Conservation (phyloP, 2,888 invertebrate species). For the Cryptocephalus moraei region DNA sequence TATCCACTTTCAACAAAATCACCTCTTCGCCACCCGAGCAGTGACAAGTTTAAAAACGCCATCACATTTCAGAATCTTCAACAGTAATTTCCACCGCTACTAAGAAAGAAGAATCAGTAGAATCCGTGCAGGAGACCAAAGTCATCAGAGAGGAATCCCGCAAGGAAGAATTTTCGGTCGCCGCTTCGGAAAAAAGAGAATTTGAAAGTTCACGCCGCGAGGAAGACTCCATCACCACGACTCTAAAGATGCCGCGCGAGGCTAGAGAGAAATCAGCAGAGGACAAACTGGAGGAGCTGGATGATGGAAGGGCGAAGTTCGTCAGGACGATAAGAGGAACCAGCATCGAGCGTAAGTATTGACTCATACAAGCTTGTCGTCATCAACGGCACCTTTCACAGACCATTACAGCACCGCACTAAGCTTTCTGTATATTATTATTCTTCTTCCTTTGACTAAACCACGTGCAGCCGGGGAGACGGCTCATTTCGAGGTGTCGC, state of each 20-base stretch:
- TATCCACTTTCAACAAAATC: too few species aligned
- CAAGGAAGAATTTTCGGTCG: background rate
- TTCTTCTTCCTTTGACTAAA: constrained; percentile 4
- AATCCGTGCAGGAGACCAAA: background rate
- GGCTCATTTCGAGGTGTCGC: constrained; percentile 69
- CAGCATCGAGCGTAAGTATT: constrained; percentile 69
- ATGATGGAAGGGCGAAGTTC: constrained; percentile 58
- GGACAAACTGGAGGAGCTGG: constrained; percentile 23
- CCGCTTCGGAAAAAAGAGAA: background rate
- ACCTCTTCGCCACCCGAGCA: background rate
- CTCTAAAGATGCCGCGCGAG: constrained; percentile 8
- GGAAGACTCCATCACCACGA: constrained; percentile 15
- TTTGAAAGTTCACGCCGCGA: constrained; percentile 2
- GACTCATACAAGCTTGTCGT: too few species aligned
- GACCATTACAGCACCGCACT: background rate
- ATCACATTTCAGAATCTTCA: background rate
- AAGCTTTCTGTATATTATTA: background rate
- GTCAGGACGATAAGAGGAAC: constrained; percentile 65
- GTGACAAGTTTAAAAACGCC: background rate
- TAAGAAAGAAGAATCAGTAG: background rate
- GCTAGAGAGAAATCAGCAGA: constrained; percentile 23
- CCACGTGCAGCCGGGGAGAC: constrained; percentile 63
- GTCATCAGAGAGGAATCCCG: background rate
- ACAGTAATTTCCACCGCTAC: background rate
- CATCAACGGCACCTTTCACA: too few species aligned